Base-by-base conservation (phyloP, 2,888 invertebrate genomes). In the Lysandra bellargus region DNA sequence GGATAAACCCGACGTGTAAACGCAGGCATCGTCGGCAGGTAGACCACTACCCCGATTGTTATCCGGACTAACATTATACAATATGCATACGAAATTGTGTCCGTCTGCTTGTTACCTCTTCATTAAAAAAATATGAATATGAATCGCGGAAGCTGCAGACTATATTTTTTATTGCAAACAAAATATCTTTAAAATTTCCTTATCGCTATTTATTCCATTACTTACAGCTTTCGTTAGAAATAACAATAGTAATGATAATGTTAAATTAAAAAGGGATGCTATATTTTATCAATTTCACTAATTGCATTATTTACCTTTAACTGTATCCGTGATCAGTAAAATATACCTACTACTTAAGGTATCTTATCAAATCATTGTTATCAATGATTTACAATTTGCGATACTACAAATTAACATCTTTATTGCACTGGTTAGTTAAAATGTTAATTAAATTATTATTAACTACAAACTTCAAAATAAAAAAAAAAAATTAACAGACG, bases 361-460 rank as follows among this genome's bases (percentile, higher is more conserved):
- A 33, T 69, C 33, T 69, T 69, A 69, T 69, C 69, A 69, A 69
- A 69, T 17, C 4, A 69, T 69, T 69, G 14, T 69, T 69, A 69
- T 33, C 69, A 69, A 69, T 69, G 33, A 69, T 69, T 69, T 37
- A 69, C 5, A 33, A 33, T 64, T 23, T 7, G 64, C 33, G 64
- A 30, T 69, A 69, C 33, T 69, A 17, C 33, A 37, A 33, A 69
- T 33, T 17, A 17, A 14, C 0, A 17, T 12, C 33, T 4, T 14
- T 23, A 14, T 61, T 61, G 3, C 7, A 7, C 23, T 64, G 12
- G 12, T 30, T 12, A 33, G 12, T 33, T 12, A 14, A 12, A 33
- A 7, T 37, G 5, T 69, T 17, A 37, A 1, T 5, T 14, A 30
- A 64, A 30, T 9, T 64, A 12, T 30, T 12, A 4, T 12, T 9